Percentiles rank a stretch among this genome's conserved stretches.
Evolutionary conservation across 2,113 vertebrate genomes (phyloP).

Genomic region (Pluvianellus socialis): DNA sequence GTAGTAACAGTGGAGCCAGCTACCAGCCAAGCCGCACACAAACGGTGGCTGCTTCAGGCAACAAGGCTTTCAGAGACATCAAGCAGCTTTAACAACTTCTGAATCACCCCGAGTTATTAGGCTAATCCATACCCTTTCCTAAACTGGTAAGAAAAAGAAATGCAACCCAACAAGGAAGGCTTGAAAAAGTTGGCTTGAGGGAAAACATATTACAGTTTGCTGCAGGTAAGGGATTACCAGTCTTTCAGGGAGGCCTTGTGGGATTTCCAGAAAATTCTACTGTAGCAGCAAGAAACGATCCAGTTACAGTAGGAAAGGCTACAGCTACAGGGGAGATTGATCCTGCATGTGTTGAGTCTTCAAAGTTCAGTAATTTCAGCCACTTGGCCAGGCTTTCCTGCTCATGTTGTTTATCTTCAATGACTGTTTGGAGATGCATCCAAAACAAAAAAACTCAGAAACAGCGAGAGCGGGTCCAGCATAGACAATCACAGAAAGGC

Average conservation of each 20-base stretch:
- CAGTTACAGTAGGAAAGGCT: background rate
- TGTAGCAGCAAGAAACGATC: background rate
- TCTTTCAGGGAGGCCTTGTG: background rate
- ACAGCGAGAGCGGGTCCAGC: background rate
- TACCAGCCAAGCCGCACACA: no score
- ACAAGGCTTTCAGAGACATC: no score
- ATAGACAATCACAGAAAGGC: background rate
- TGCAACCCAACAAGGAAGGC: background rate
- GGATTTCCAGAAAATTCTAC: conserved; percentile 1
- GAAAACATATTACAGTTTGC: background rate
- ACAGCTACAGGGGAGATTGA: background rate
- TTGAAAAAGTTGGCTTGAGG: background rate
- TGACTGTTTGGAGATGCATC: conserved; percentile 45
- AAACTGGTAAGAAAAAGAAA: background rate
- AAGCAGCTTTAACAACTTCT: no score
- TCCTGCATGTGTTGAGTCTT: conserved; percentile 25
- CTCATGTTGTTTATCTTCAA: conserved; percentile 30
- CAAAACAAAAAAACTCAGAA: conserved; percentile 31
- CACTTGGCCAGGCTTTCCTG: conserved; percentile 8
- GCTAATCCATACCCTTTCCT: background rate
- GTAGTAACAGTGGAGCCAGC: no score
- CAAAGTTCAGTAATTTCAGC: conserved; percentile 24
- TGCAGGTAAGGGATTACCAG: conserved; percentile 25
- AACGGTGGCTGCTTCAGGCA: no score
- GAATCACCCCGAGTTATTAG: background rate